These are phyloP conservation scores for Gonatopus flavifemur DNA, from an alignment of 1,140 invertebrate genomes.

Conservation along the genomic window DNA sequence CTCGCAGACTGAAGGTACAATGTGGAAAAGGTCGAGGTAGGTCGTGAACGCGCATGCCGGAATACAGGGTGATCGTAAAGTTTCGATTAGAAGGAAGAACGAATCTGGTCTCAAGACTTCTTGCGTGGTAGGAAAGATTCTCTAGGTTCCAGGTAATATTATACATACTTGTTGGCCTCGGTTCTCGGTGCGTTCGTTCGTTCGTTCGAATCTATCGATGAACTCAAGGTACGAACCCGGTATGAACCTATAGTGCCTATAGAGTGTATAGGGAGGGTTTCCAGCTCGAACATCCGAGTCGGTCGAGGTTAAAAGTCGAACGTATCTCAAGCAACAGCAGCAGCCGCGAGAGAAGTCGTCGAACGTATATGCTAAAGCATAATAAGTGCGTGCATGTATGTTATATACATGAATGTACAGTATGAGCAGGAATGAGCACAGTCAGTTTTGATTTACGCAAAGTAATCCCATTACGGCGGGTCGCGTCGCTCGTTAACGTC, in stretches of 20 bases:
- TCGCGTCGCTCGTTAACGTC: slow-evolving; percentile 38
- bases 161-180: slow-evolving; percentile 7
- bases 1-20: slow-evolving; percentile 35
- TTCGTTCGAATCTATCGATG: no score
- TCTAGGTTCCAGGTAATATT: slow-evolving; percentile 38
- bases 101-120: neutral
- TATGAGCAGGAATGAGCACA: slow-evolving; percentile 9
- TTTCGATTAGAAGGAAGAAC: slow-evolving; percentile 32
- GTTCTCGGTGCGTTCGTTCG: no score
- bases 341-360: slow-evolving; percentile 12
- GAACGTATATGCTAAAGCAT: slow-evolving; percentile 22
- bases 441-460: slow-evolving; percentile 40
- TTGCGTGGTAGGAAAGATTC: slow-evolving; percentile 21
- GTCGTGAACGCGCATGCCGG: slow-evolving; percentile 40
- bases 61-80: slow-evolving; percentile 46
- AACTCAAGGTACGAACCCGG: no score
- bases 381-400: no score
- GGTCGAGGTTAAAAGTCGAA: slow-evolving; percentile 39
- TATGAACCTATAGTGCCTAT: no score
- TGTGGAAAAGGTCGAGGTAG: slow-evolving; percentile 41
- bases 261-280: slow-evolving; percentile 21
- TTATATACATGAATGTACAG: no score
- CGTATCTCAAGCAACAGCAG: slow-evolving; percentile 39
- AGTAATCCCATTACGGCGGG: slow-evolving; percentile 41
- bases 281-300: slow-evolving; percentile 19